Evolutionary conservation across 2,888 invertebrate species (phyloP), one percentile per base, ranked within the genome.

Genomic region (Eustalomyia histrio): DNA sequence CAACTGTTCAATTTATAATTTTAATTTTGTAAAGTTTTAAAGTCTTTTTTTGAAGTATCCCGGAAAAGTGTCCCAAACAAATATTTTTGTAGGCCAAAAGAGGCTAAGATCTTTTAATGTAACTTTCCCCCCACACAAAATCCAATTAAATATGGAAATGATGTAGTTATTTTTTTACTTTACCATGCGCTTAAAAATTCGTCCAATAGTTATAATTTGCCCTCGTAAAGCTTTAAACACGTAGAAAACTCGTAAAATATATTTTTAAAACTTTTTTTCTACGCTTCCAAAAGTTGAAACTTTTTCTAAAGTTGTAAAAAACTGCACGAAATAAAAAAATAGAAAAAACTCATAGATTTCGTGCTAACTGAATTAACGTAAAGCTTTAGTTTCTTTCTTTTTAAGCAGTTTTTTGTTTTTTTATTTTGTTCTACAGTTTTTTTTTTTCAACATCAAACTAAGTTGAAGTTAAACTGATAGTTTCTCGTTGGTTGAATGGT

Each of bases 181-280:
- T 18, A 29, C 50, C 18, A 12, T 64, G 35, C 43, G 14, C 43
- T 64, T 64, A 52, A 52, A 71, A 71, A 18, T 33, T 58, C 53
- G 53, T 69, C 43, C 17, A 35, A 64, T 78, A 78, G 18, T 74
- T 81, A 71, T 74, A 73, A 64, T 60, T 80, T 73, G 69, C 76
- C 69, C 76, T 76, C 80, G 76, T 74, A 81, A 78, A 81, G 81
- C 76, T 81, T 78, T 71, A 78, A 81, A 71, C 81, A 81, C 76
- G 81, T 81, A 78, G 65, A 74, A 74, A 78, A 81, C 69, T 81
- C 81, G 74, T 78, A 81, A 74, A 81, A 81, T 81, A 81, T 81
- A 78, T 81, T 81, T 81, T 67, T 67, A 67, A 55, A 67, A 80
- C 72, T 29, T 35, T 29, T 58, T 58, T 64, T 52, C 24, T 79